Evolutionary conservation across 2,888 invertebrate genomes (phyloP), one percentile per base, ranked within the genome.

Genomic region (Drosophila mayaguana): DNA sequence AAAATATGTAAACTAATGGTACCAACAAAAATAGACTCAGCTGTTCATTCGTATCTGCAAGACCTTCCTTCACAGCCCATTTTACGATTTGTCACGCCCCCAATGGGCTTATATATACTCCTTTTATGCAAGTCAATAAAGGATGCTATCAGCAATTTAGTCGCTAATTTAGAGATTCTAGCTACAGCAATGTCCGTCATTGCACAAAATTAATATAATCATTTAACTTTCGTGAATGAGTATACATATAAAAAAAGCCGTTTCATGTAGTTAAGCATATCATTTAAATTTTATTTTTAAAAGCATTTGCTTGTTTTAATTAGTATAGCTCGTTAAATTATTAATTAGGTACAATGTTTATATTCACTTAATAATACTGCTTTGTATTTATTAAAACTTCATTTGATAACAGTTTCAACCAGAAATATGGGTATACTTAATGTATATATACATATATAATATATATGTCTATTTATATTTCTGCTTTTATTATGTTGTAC

Each of bases 331-430:
- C 62, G 51, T 74, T 78, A 64, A 72, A 74, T 80, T 63, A 45
- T 42, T 78, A 72, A 59, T 81, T 66, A 84, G 88, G 86, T 84
- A 84, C 84, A 88, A 77, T 83, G 74, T 68, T 67, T 78, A 76
- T 45, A 40, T 28, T 63, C 45, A 32, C 51, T 63, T 78, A 46
- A 55, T 75, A 72, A 75, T 79, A 75, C 63, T 70, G 65, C 9
- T 36, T 34, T 34, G 14, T 50, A 51, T 72, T 46, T 82, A 54
- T 79, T 43, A 56, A 34, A 45, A 43, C 11, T 56, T 56, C 28
- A 56, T 56, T 56, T 22, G 81, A 76, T 54, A 72, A 79, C 75
- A 72, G 72, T 67, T 69, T 63, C 75, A 65, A 75, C 72, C 69
- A 64, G 63, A 80, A 25, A 53, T 56, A 45, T 61, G 63, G 51